Evolutionary conservation across 2,888 invertebrate genomes (phyloP), one percentile per base, ranked within the genome.

Genomic region (Caradrina kadenii): DNA sequence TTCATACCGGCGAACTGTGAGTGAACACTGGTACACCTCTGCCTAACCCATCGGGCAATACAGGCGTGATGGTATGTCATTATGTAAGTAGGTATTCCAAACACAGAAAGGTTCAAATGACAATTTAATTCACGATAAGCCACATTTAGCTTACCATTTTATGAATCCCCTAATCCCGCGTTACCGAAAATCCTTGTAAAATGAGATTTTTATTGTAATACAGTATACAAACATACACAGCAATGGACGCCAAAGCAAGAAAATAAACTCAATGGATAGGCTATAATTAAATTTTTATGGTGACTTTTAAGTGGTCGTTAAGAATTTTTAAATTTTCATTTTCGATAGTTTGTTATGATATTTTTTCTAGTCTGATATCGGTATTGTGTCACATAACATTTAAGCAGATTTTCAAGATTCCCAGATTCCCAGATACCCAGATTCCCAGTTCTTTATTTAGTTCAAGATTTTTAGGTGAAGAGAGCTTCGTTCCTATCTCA

Each of bases 121-220:
- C 52, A 73, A 62, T 83, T 84, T 86, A 84, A 88, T 84, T 71
- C 69, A 45, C 62, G 64, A 76, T 73, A 81, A 84, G 75, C 80
- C 78, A 79, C 81, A 79, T 76, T 79, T 67, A 64, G 55, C 55
- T 55, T 69, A 80, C 74, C 73, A 83, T 87, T 87, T 87, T 86
- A 87, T 88, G 84, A 87, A 88, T 88, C 85, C n/a, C 87, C 78
- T 89, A 89, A 90, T 88, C 86, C 89, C 83, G 84, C 88, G 87
- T 86, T 81, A 76, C 82, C 64, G 78, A 75, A 81, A 87, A 89
- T 86, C 85, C 87, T 77, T 68, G 74, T 68, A 73, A 87, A 89
- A 90, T 88, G 89, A 88, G 87, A 80, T 87, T 89, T 88, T 86
- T 70, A 80, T 72, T 72, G 48, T 53, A 48, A 58, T 48, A 42